A percentile compares a stretch with the other conserved stretches of the same genome.
Evolutionary conservation across 2,888 invertebrate species (phyloP).

Genomic region (Sphaerophoria taeniata): DNA sequence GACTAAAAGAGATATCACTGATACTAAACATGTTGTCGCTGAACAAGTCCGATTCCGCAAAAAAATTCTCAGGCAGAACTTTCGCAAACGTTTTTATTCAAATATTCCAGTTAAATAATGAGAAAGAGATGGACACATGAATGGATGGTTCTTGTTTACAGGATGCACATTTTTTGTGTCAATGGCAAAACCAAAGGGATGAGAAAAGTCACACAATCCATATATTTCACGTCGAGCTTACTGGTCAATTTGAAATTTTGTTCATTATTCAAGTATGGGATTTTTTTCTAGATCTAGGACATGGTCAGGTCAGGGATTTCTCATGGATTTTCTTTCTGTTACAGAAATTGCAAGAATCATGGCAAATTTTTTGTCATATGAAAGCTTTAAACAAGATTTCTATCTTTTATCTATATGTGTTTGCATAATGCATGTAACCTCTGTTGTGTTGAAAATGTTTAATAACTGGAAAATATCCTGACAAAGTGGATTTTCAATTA

Average conservation of each 20-base stretch:
- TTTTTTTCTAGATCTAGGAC: slow-evolving; percentile 47
- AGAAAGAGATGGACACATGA: slow-evolving; percentile 62
- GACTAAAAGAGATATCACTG: slow-evolving; percentile 70
- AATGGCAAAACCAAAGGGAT: slow-evolving; percentile 52
- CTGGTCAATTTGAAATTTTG: slow-evolving; percentile 67
- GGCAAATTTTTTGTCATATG: too few relatives aligned
- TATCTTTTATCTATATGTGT: too few relatives aligned
- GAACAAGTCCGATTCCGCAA: neutral
- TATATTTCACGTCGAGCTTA: slow-evolving; percentile 63
- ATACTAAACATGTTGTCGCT: too few relatives aligned
- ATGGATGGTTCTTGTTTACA: slow-evolving; percentile 70
- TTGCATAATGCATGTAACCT: too few relatives aligned
- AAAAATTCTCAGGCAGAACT: neutral
- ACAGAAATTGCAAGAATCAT: too few relatives aligned
- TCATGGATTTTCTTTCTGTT: neutral
- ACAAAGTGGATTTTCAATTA: neutral
- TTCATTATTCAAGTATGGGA: slow-evolving; percentile 46
- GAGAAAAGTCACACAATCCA: slow-evolving; percentile 61
- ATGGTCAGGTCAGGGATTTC: slow-evolving; percentile 58
- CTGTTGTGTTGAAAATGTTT: too few relatives aligned
- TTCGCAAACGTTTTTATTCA: neutral
- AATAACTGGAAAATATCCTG: neutral
- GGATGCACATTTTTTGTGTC: slow-evolving; percentile 69
- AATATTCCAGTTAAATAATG: slow-evolving; percentile 10
- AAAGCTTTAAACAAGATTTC: too few relatives aligned